Evolutionary conservation across 2,888 invertebrate genomes (phyloP).

Genomic region (Ellobium chinense): DNA sequence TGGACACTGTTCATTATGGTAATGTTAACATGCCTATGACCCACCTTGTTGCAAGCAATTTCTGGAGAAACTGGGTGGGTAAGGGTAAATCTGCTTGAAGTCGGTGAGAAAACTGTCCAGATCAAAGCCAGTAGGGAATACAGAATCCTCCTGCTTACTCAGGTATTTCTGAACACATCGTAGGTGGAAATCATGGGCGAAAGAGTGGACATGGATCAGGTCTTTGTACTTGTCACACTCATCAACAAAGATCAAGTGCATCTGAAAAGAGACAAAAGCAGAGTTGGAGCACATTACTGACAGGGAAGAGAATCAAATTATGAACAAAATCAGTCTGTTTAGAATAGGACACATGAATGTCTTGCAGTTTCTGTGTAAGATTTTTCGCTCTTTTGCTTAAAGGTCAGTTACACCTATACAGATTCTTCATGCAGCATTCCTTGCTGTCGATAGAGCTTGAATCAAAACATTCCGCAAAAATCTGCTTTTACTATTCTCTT

Average conservation of each 20-base stretch:
- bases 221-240: constrained; percentile 84
- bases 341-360: no score
- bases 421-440: background rate
- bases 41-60: constrained; percentile 86
- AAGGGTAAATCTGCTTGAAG: constrained; percentile 88
- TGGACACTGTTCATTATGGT: no score
- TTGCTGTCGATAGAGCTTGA: background rate
- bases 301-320: background rate
- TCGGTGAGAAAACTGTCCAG: constrained; percentile 87
- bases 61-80: constrained; percentile 87
- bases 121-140: constrained; percentile 83
- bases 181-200: constrained; percentile 88
- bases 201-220: constrained; percentile 87
- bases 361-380: no score
- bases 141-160: constrained; percentile 79
- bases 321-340: no score
- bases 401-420: no score
- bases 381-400: no score
- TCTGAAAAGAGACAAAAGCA: constrained; percentile 49
- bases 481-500: background rate
- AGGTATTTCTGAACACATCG: constrained; percentile 85
- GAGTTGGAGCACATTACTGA: background rate
- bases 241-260: constrained; percentile 74
- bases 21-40: no score
- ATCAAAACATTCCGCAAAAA: no score